Conservation (phyloP, 1,140 invertebrate species). For the Aricia agestis region DNA sequence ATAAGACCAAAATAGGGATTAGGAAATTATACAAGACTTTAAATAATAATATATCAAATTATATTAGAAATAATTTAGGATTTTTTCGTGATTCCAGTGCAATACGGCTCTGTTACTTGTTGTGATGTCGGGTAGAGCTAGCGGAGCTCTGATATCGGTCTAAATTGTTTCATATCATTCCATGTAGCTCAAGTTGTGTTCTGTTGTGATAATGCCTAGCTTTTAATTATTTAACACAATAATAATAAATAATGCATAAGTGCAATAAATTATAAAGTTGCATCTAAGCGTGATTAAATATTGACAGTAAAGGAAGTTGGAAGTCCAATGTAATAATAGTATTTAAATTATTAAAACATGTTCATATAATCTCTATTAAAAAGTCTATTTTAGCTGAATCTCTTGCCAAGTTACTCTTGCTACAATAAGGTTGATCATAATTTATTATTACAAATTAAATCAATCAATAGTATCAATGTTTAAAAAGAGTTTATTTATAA, state of each 20-base stretch:
- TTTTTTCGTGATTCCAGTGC: background rate
- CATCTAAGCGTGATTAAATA: no score
- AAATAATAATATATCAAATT: background rate
- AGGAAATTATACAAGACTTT: constrained; percentile 21
- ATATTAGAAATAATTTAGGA: background rate
- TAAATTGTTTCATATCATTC: constrained; percentile 8
- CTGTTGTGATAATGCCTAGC: background rate
- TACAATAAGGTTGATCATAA: no score
- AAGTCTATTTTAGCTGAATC: no score
- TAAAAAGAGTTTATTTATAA: no score
- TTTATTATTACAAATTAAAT: no score
- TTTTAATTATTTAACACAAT: background rate
- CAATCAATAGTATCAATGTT: no score
- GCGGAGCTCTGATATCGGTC: background rate
- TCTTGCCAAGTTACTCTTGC: no score
- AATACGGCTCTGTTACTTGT: background rate
- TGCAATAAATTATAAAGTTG: no score
- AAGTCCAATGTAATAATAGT: no score
- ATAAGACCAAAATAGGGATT: constrained; percentile 88
- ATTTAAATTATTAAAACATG: no score
- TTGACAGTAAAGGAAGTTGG: no score
- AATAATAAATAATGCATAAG: background rate
- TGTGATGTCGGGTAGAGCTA: background rate
- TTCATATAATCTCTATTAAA: no score
- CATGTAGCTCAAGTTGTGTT: constrained; percentile 1